A percentile compares a stretch with the other conserved stretches of the same genome.
phyloP scores from a whole-genome alignment of 2,113 vertebrate genomes.

The Lophura nycthemera region DNA sequence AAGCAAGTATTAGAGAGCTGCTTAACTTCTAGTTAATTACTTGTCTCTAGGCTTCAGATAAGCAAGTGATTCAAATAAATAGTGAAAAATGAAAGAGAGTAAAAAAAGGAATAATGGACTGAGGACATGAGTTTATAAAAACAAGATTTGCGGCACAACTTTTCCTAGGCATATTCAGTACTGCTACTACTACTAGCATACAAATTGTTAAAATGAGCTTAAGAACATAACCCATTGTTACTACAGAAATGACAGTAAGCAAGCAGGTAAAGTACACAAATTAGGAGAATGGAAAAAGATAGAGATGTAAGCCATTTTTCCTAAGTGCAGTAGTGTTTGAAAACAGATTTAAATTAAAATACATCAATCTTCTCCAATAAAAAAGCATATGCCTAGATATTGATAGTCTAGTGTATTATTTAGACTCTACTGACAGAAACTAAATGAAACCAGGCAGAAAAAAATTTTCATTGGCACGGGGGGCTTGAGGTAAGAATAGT shows the following conservation, averaged over 20 bases:
- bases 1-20: constrained; percentile 23
- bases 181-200: neutral
- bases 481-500: neutral
- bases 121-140: neutral
- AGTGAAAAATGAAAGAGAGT: neutral
- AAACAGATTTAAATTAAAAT: neutral
- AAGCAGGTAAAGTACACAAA: neutral
- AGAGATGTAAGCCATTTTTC: neutral
- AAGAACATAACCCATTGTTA: neutral
- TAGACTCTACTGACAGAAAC: neutral
- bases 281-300: neutral
- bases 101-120: neutral
- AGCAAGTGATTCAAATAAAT: neutral
- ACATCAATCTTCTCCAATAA: neutral
- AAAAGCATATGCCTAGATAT: neutral
- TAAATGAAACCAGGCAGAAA: neutral
- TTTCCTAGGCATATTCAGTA: neutral
- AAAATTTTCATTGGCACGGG: neutral
- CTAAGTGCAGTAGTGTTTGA: neutral
- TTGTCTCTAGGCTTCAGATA: neutral
- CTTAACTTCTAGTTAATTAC: neutral
- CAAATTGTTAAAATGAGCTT: neutral
- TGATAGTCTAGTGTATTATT: neutral
- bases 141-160: neutral
- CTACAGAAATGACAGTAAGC: neutral